Base-by-base conservation (phyloP, 2,888 invertebrate species). In the Dynastes maya region DNA sequence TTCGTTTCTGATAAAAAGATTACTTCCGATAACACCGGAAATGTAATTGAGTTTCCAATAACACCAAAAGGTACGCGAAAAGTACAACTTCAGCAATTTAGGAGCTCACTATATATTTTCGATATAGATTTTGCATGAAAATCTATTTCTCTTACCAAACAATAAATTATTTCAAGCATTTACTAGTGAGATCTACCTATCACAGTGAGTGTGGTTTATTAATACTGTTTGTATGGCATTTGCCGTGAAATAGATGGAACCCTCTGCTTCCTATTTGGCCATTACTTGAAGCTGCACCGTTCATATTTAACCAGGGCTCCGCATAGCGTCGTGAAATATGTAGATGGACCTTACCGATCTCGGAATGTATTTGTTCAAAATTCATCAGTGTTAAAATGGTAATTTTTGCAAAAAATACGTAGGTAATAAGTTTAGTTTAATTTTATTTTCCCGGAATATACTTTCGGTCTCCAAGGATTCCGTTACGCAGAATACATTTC, bases 401-500 rank as follows among this genome's bases (percentile, higher is more conserved):
- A 58, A 72, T 72, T 72, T 27, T 40, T 16, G 32, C 2, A 32
- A 58, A 58, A 58, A 72, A 58, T 79, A 81, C 82, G 80, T 81
- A 80, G 82, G 84, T 82, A 85, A 84, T 85, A 84, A 85, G 84
- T 85, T 83, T 81, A 80, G 81, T 84, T 84, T 84, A 84, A 84
- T 84, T 84, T 84, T 83, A 84, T 72, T 84, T 84, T 83, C 83
- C 83, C 80, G 83, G 79, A 83, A 75, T 67, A 83, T 82, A 83
- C 82, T 80, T 82, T 76, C 58, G 78, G 82, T 82, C 83, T 82
- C 84, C 53, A 72, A 79, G 84, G 85, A 81, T 81, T 80, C 80
- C 37, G 80, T 80, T 83, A 79, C 81, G 79, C 83, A 83, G 82
- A 85, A 86, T 85, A 85, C 85, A 86, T 86, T 86, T 86, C 85